Percentiles rank a stretch among this genome's conserved stretches.
These are phyloP conservation scores for Acanthurus lineatus DNA, from an alignment of 2,797 vertebrate genomes.

Conservation along the genomic window DNA sequence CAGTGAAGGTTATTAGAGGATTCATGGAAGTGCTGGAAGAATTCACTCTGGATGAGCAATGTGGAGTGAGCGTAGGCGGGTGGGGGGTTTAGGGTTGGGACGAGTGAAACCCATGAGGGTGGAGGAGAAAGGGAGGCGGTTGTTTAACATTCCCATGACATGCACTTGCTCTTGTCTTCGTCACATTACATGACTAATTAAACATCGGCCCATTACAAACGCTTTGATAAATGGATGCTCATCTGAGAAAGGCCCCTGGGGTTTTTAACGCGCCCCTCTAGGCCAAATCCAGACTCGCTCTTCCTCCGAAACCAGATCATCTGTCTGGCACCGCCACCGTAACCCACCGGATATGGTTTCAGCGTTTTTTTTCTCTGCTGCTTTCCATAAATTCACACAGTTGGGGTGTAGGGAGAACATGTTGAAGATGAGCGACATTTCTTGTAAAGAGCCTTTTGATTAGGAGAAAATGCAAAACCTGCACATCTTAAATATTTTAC, in stretches of 20 bases:
- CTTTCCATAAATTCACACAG: slow-evolving; percentile 80
- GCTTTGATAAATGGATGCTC: slow-evolving; percentile 73
- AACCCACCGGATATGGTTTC: slow-evolving; percentile 77
- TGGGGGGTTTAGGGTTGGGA: slow-evolving; percentile 17
- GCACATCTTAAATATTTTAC: slow-evolving; percentile 5
- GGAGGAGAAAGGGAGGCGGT: slow-evolving; percentile 43
- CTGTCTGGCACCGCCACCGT: slow-evolving; percentile 58
- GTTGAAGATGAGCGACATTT: slow-evolving; percentile 36
- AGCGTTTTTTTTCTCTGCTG: slow-evolving; percentile 59
- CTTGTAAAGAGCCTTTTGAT: slow-evolving; percentile 29
- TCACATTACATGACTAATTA: slow-evolving; percentile 82
- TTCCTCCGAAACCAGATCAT: slow-evolving; percentile 66
- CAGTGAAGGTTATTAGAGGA: slow-evolving; percentile 49
- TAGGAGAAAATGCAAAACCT: not conserved
- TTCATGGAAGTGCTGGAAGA: slow-evolving; percentile 33
- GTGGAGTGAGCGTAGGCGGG: slow-evolving; percentile 29
- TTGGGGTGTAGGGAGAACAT: slow-evolving; percentile 36
- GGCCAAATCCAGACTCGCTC: slow-evolving; percentile 68
- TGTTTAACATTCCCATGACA: slow-evolving; percentile 75
- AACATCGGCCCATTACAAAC: slow-evolving; percentile 75
- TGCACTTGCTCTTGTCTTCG: slow-evolving; percentile 76
- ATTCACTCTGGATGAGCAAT: slow-evolving; percentile 40
- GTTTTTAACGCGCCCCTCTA: slow-evolving; percentile 64
- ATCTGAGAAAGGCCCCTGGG: slow-evolving; percentile 64
- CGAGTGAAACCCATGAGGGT: slow-evolving; percentile 20